Evolutionary conservation across 2,113 vertebrate genomes (phyloP).

Genomic region (Pristiophorus japonicus): DNA sequence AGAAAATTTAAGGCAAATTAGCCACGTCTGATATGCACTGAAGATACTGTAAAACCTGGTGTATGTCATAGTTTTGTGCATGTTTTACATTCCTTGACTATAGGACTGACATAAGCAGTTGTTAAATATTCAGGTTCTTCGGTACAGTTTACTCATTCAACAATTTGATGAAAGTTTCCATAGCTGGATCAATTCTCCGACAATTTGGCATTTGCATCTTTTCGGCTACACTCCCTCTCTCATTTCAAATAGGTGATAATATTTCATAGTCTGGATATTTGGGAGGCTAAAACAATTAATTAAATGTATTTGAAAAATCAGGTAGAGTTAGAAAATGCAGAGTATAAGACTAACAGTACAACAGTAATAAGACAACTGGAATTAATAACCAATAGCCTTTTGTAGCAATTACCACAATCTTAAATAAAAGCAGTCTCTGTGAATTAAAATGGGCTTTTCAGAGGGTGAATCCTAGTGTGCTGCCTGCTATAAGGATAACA

Average conservation of each 20-base stretch:
- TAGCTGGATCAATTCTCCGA: no score
- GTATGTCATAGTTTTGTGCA: no score
- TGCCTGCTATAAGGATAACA: no score
- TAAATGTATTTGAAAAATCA: not conserved
- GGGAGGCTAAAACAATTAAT: not conserved
- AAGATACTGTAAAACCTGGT: not conserved
- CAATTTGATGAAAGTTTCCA: no score
- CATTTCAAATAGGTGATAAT: not conserved
- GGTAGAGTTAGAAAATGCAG: not conserved
- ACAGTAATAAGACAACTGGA: not conserved
- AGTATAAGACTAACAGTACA: not conserved
- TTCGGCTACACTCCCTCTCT: not conserved
- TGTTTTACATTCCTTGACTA: no score
- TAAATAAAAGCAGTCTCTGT: not conserved
- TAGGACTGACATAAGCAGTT: no score
- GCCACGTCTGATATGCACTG: not conserved
- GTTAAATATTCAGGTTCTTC: no score
- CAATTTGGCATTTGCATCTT: no score
- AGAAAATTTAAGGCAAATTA: not conserved
- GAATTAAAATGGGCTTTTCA: not conserved
- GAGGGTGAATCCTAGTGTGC: no score
- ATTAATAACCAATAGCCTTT: not conserved
- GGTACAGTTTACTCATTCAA: no score
- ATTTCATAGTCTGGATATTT: not conserved
- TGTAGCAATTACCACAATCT: not conserved